Conservation (phyloP, 2,797 vertebrate genomes). For the Anguilla pacifica region DNA sequence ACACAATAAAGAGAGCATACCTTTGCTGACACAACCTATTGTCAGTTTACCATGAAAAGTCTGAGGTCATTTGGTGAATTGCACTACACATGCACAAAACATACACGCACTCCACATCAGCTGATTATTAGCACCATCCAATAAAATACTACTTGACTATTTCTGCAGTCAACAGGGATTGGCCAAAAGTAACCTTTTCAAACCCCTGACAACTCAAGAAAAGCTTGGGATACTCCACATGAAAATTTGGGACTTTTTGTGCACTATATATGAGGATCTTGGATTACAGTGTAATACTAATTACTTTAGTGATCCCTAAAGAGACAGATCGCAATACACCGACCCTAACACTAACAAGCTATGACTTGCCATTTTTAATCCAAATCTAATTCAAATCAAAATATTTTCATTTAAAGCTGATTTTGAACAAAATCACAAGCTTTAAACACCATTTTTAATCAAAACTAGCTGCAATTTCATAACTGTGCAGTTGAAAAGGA, state of each 20-base stretch:
- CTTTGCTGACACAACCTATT: not conserved
- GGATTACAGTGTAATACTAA: not conserved
- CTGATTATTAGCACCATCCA: not conserved
- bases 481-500: no score
- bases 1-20: not conserved
- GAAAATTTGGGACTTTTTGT: constrained; percentile 14
- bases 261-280: not conserved
- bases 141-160: not conserved
- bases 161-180: not conserved
- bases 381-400: no score
- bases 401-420: no score
- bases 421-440: no score
- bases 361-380: no score
- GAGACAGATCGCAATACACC: not conserved
- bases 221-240: not conserved
- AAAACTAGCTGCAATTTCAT: no score
- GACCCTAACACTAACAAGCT: no score
- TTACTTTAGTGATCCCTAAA: not conserved
- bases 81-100: not conserved
- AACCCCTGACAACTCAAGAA: not conserved
- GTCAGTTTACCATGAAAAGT: not conserved
- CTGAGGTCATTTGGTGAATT: not conserved
- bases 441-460: no score
- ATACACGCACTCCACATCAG: not conserved
- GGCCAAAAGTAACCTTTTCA: not conserved